Conservation (phyloP, 1,140 invertebrate genomes). For the Dolichoris vasculosae region DNA sequence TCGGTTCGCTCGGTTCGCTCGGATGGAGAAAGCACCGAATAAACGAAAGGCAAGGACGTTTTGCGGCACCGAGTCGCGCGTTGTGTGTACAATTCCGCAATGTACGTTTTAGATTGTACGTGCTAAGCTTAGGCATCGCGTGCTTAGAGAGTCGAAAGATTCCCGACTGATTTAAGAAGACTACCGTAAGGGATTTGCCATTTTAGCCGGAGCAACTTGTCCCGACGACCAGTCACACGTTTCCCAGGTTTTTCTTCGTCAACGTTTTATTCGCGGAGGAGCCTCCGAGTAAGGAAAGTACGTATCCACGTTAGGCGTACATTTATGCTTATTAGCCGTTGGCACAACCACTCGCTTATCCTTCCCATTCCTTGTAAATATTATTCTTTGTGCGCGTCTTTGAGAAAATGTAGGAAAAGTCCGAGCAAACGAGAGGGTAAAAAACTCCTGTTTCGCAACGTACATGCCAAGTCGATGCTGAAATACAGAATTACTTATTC, state of each 20-base stretch:
- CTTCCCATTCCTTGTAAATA: too few relatives aligned
- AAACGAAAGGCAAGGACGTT: not conserved
- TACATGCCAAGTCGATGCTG: too few relatives aligned
- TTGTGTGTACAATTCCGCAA: not conserved
- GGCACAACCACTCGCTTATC: too few relatives aligned
- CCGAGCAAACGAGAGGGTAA: too few relatives aligned
- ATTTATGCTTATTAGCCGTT: too few relatives aligned
- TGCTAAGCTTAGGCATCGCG: not conserved
- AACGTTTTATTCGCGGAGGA: not conserved
- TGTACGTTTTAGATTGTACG: not conserved
- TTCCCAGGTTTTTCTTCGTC: not conserved
- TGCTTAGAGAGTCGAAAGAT: not conserved
- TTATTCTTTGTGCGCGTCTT: too few relatives aligned
- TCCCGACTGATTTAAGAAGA: slow-evolving; percentile 28
- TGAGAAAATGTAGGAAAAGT: too few relatives aligned
- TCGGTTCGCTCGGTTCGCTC: not conserved
- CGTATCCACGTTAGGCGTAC: too few relatives aligned
- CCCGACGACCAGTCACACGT: too few relatives aligned
- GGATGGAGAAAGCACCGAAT: not conserved
- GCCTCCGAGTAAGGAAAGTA: too few relatives aligned
- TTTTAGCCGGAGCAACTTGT: not conserved
- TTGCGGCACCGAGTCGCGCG: not conserved
- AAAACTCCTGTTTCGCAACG: too few relatives aligned
- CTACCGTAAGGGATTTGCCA: not conserved
- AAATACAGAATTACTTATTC: too few relatives aligned